Conservation (phyloP, 2,888 invertebrate species). For the Drosophila kokeensis region DNA sequence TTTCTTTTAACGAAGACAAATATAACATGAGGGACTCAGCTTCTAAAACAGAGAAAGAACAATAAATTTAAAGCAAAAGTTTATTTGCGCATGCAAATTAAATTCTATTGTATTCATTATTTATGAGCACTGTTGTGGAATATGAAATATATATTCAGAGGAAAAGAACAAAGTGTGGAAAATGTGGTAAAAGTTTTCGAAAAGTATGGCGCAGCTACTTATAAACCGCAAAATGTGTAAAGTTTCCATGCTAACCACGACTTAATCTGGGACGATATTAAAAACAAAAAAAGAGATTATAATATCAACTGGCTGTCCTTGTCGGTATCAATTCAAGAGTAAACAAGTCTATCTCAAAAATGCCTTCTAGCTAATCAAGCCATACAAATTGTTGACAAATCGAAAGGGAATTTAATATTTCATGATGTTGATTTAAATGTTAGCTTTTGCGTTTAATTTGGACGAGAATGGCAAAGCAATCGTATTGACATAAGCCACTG, state of each 20-base stretch:
- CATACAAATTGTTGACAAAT: constrained; percentile 11
- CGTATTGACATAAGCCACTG: constrained; percentile 28
- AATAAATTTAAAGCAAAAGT: not conserved
- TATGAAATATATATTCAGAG: not conserved
- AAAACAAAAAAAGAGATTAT: not conserved
- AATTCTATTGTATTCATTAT: not conserved
- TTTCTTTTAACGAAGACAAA: not conserved
- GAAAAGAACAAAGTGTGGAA: not conserved
- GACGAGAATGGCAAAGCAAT: constrained; percentile 12
- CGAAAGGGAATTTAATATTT: not conserved
- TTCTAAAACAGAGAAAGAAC: not conserved
- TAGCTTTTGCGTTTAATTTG: constrained; percentile 8
- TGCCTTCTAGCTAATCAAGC: not conserved
- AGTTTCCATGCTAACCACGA: not conserved
- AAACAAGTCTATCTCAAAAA: not conserved
- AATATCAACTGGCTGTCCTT: not conserved
- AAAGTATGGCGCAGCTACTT: not conserved
- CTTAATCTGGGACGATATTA: not conserved
- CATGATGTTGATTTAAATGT: constrained; percentile 3
- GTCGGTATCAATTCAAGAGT: not conserved
- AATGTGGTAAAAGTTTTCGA: not conserved
- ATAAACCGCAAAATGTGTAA: constrained; percentile 1
- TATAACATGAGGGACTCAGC: not conserved
- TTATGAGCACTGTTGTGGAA: not conserved
- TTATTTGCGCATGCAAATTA: not conserved